These are phyloP conservation scores for Spea multiplicata DNA, from an alignment of 2,113 vertebrate genomes.

Conservation along the genomic window DNA sequence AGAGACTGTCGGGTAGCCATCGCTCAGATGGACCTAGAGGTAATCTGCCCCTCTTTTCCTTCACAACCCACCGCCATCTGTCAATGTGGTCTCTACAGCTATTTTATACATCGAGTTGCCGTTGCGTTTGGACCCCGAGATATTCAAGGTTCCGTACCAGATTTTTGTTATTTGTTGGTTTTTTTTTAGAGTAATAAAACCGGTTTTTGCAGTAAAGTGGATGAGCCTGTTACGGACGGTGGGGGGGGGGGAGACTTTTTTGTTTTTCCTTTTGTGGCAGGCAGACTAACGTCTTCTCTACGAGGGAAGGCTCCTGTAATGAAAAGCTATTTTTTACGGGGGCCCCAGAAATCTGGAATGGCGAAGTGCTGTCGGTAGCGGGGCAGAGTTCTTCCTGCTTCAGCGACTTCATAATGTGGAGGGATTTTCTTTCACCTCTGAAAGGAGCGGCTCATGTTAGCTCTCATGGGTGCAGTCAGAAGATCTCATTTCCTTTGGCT, in stretches of 20 bases:
- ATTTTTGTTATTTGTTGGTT: too few relatives aligned
- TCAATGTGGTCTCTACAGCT: too few relatives aligned
- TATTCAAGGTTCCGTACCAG: too few relatives aligned
- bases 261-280: neutral
- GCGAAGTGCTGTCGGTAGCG: conserved; percentile 5
- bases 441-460: conserved; percentile 1
- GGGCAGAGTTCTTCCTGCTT: neutral
- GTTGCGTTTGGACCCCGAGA: too few relatives aligned
- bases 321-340: neutral
- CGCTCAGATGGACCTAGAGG: too few relatives aligned
- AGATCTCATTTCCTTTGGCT: neutral
- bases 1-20: too few relatives aligned
- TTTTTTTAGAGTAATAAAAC: too few relatives aligned
- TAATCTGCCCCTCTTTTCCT: too few relatives aligned
- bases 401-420: neutral
- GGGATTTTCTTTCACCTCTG: conserved; percentile 3
- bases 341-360: conserved; percentile 4
- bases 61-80: too few relatives aligned
- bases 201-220: neutral
- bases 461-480: neutral
- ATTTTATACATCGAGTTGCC: too few relatives aligned
- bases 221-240: neutral
- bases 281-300: neutral
- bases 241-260: too few relatives aligned
- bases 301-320: neutral